A percentile compares a stretch with the other conserved stretches of the same genome.
phyloP scores from a whole-genome alignment of 1,140 invertebrate genomes.

The Caenorhabditis brenneri region DNA sequence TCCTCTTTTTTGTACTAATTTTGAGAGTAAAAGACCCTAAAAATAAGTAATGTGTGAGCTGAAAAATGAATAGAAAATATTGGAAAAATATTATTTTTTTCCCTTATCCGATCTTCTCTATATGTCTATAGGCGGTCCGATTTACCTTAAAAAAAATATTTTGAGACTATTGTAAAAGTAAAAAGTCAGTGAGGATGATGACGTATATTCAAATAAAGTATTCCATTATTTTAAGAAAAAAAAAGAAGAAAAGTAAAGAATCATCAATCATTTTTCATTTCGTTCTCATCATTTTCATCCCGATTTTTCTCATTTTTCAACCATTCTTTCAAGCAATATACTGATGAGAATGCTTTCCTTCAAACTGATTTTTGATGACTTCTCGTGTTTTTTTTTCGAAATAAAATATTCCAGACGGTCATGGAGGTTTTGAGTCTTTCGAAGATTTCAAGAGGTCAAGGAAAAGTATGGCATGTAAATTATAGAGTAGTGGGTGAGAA shows the following conservation, averaged over 20 bases:
- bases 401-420: not conserved
- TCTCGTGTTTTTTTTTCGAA: not conserved
- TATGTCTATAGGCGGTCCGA: not conserved
- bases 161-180: not conserved
- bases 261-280: not conserved
- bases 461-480: not conserved
- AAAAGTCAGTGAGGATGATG: not conserved
- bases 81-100: not conserved
- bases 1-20: not conserved
- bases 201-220: no score
- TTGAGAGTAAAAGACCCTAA: not conserved
- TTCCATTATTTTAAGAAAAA: not conserved
- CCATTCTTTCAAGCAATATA: not conserved
- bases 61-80: not conserved
- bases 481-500: not conserved
- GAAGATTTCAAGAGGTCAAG: not conserved
- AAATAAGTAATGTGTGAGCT: constrained; percentile 5
- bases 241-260: not conserved
- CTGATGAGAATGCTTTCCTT: not conserved
- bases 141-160: no score
- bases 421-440: no score
- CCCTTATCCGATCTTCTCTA: not conserved
- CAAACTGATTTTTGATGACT: constrained; percentile 9
- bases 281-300: not conserved
- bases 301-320: constrained; percentile 37